These are phyloP conservation scores for Hippocampus abdominalis DNA, from an alignment of 2,113 vertebrate genomes.

Conservation along the genomic window DNA sequence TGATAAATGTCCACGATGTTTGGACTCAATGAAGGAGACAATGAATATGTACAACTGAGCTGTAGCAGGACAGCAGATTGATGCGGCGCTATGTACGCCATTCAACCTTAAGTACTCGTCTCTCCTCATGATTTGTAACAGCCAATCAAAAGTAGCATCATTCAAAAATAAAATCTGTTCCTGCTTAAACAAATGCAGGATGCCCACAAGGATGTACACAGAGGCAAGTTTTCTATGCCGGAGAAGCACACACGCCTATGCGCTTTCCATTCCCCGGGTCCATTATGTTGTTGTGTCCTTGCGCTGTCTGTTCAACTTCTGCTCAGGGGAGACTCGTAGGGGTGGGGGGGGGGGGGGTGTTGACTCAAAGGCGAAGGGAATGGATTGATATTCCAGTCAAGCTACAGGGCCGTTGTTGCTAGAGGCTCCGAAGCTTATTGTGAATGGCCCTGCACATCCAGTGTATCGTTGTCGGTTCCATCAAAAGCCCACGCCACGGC, in stretches of 20 bases:
- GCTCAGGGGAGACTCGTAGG: constrained; percentile 34
- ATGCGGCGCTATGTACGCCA: not conserved
- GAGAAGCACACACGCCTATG: constrained; percentile 14
- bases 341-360: constrained; percentile 12
- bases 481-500: constrained; percentile 36
- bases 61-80: not conserved
- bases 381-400: constrained; percentile 69
- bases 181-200: not conserved
- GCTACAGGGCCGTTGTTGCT: constrained; percentile 41
- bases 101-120: constrained; percentile 7
- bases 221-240: not conserved
- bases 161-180: not conserved
- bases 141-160: not conserved
- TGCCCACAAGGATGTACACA: not conserved
- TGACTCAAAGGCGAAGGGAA: constrained; percentile 48
- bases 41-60: not conserved
- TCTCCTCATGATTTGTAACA: constrained; percentile 4
- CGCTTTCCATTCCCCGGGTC: constrained; percentile 18
- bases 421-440: constrained; percentile 51
- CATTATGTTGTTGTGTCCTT: constrained; percentile 3
- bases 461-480: constrained; percentile 36
- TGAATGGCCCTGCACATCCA: constrained; percentile 35
- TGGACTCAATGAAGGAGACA: constrained; percentile 17
- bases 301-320: constrained; percentile 32
- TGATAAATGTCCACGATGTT: constrained; percentile 36